Evolutionary conservation across 2,797 vertebrate genomes (phyloP).

Genomic region (Allochrocebus solatus): DNA sequence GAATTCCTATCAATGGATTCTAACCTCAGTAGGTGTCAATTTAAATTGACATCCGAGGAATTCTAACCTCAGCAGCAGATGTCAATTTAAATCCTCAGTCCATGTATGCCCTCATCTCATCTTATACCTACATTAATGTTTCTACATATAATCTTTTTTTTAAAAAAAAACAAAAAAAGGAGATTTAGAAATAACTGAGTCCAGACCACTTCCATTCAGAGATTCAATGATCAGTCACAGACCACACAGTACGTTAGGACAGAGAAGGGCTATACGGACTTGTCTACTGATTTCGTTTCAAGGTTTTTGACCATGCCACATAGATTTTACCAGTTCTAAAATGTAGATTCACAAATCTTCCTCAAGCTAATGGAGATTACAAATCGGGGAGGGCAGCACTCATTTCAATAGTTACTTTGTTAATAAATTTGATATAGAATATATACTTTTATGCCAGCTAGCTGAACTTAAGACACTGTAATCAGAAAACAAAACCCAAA

Average conservation of each 20-base stretch:
- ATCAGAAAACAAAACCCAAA: slow-evolving; percentile 7
- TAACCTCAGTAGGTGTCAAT: background rate
- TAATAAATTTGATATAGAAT: background rate
- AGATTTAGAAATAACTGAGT: slow-evolving; percentile 4
- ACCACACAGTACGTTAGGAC: background rate
- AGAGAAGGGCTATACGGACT: background rate
- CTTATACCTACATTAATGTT: background rate
- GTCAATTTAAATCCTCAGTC: background rate
- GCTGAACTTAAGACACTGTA: background rate
- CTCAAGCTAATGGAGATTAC: slow-evolving; percentile 17
- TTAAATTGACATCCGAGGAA: background rate
- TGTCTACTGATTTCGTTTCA: background rate
- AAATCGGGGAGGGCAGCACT: background rate
- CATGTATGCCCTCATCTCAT: background rate
- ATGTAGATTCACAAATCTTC: background rate
- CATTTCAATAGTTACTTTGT: background rate
- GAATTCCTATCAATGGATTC: background rate
- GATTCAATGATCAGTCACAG: background rate
- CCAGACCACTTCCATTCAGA: background rate
- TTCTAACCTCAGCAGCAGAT: background rate
- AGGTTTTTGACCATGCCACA: background rate
- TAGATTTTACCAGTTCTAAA: background rate
- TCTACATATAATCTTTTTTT: background rate
- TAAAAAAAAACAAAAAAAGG: background rate
- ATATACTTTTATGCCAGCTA: background rate